Evolutionary conservation across 2,888 invertebrate genomes (phyloP).

Genomic region (Temnothorax unifasciatus): DNA sequence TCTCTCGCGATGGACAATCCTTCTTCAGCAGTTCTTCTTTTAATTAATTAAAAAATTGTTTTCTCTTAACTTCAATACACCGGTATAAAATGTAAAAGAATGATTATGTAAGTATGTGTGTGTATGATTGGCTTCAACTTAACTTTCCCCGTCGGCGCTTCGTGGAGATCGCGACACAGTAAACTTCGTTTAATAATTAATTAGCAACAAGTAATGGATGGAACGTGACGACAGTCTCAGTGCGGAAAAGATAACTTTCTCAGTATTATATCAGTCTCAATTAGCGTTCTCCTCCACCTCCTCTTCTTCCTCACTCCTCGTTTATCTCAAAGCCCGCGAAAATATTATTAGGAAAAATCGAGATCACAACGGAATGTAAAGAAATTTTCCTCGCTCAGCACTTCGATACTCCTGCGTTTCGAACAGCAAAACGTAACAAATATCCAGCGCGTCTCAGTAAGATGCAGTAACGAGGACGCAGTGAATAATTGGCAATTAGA

Average conservation of each 20-base stretch:
- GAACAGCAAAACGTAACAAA: background rate
- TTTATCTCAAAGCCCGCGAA: background rate
- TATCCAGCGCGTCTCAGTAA: background rate
- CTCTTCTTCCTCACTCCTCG: background rate
- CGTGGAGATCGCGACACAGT: conserved; percentile 1
- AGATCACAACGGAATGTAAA: background rate
- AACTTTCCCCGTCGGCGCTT: conserved; percentile 46
- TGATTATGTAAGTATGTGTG: conserved; percentile 47
- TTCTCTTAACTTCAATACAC: conserved; percentile 57
- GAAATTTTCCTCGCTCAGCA: background rate
- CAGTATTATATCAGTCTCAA: conserved; percentile 79
- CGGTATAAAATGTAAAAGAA: conserved; percentile 76
- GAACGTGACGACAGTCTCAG: conserved; percentile 81
- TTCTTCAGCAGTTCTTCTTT: background rate
- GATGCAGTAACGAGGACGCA: background rate
- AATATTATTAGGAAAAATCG: conserved; percentile 19
- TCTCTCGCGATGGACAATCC: background rate
- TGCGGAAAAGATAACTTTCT: conserved; percentile 78
- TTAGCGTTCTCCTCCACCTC: conserved; percentile 57
- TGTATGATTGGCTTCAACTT: conserved; percentile 68
- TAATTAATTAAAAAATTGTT: conserved; percentile 28
- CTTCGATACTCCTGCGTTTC: background rate
- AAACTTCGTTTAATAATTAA: conserved; percentile 61
- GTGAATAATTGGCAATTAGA: conserved; percentile 40
- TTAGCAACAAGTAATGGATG: conserved; percentile 80